Conservation (phyloP, 2,113 vertebrate species). For the Amazona vittata region DNA sequence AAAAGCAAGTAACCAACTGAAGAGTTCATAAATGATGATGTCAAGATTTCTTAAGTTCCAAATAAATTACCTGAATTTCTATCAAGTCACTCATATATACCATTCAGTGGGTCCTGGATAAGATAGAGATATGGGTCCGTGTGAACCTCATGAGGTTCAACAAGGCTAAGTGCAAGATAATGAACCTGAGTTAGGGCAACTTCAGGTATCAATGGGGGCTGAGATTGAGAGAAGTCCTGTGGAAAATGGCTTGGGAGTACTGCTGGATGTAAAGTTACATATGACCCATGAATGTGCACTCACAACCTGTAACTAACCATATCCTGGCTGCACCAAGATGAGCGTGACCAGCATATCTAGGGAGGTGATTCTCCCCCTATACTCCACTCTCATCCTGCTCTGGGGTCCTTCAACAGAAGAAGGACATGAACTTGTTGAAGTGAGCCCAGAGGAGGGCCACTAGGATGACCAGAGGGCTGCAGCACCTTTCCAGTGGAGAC, state of each 20-base stretch:
- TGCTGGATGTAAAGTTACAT: neutral
- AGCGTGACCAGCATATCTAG: neutral
- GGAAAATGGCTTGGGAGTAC: neutral
- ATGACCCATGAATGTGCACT: neutral
- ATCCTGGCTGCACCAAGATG: neutral
- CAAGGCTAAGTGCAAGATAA: neutral
- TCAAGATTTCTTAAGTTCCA: neutral
- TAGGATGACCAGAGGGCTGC: too few relatives aligned
- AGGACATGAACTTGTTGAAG: neutral
- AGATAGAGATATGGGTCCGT: rapidly evolving
- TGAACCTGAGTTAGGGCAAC: neutral
- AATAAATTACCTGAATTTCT: neutral
- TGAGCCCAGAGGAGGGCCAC: neutral
- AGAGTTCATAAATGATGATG: neutral
- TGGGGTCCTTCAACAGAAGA: neutral
- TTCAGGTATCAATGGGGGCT: neutral
- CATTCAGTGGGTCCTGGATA: neutral
- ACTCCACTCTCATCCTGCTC: neutral
- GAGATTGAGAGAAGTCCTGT: neutral
- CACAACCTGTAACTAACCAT: neutral
- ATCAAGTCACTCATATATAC: neutral
- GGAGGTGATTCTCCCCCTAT: neutral
- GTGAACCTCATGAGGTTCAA: neutral
- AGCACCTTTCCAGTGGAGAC: neutral
- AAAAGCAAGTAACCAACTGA: neutral